Conservation (phyloP, 2,113 vertebrate species). For the Motacilla tschutschensis region DNA sequence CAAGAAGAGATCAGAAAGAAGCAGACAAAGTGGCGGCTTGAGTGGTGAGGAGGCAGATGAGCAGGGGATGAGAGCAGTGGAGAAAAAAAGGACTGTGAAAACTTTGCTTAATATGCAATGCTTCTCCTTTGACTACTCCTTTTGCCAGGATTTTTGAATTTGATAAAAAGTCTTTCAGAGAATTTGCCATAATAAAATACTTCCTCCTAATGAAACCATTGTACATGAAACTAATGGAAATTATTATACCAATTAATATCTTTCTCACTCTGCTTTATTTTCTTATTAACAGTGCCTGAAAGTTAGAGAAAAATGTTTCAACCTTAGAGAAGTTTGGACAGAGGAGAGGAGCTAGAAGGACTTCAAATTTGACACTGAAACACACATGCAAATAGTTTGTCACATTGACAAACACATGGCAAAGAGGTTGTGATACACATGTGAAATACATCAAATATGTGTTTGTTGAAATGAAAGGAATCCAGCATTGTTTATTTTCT, state of each 20-base stretch:
- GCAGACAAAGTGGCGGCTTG: fast-evolving
- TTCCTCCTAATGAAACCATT: neutral
- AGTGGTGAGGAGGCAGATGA: neutral
- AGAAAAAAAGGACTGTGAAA: neutral
- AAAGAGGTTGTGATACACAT: neutral
- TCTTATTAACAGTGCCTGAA: neutral
- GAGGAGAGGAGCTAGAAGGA: neutral
- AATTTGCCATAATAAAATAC: neutral
- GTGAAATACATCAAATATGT: neutral
- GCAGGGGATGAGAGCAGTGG: neutral
- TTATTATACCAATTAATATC: neutral
- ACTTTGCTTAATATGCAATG: neutral
- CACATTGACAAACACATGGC: neutral
- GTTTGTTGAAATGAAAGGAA: neutral
- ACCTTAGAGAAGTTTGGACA: neutral
- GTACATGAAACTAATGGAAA: neutral
- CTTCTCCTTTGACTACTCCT: neutral
- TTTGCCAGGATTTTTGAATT: neutral
- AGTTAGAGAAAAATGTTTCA: neutral
- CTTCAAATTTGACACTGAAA: neutral
- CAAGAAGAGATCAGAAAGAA: neutral
- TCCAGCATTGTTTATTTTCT: neutral
- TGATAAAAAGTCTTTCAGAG: neutral
- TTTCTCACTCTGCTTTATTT: neutral
- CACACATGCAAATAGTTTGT: neutral